A percentile compares a stretch with the other conserved stretches of the same genome.
These are phyloP conservation scores for Myanophis thanlyinensis DNA, from an alignment of 2,113 vertebrate genomes.

Conservation along the genomic window DNA sequence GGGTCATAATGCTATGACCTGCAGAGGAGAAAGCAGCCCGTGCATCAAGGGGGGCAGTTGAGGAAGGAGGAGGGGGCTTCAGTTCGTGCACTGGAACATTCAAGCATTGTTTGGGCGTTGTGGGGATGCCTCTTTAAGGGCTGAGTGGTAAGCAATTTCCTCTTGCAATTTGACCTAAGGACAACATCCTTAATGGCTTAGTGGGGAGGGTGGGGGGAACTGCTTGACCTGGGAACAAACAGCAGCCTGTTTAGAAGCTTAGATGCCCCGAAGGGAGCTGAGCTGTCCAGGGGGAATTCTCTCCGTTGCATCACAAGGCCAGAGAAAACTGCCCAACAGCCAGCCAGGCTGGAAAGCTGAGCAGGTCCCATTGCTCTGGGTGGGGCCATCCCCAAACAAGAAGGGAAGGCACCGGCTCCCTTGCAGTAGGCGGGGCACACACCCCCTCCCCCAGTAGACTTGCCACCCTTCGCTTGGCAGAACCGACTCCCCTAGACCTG, in stretches of 20 bases:
- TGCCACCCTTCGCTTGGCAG: background rate
- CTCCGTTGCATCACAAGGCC: background rate
- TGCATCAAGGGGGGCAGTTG: background rate
- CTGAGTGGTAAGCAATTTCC: background rate
- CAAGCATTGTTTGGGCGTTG: background rate
- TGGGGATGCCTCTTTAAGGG: background rate
- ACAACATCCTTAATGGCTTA: background rate
- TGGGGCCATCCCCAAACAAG: no score
- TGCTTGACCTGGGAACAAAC: no score
- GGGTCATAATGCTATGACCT: accelerated
- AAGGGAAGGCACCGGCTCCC: no score
- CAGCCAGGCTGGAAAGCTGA: no score
- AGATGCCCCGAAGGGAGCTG: background rate
- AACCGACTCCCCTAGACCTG: background rate
- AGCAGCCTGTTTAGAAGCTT: no score
- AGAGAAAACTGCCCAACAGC: background rate
- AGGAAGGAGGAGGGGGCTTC: background rate
- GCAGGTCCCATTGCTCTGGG: background rate
- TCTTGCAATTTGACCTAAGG: background rate
- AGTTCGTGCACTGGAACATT: background rate
- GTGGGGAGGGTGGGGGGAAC: no score
- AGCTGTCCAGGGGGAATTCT: background rate
- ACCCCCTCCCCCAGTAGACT: background rate
- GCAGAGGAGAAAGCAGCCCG: background rate
- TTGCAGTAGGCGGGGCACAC: background rate